A percentile compares a stretch with the other conserved stretches of the same genome.
phyloP scores from a whole-genome alignment of 2,888 invertebrate genomes.

The Stenotaenia linearis region DNA sequence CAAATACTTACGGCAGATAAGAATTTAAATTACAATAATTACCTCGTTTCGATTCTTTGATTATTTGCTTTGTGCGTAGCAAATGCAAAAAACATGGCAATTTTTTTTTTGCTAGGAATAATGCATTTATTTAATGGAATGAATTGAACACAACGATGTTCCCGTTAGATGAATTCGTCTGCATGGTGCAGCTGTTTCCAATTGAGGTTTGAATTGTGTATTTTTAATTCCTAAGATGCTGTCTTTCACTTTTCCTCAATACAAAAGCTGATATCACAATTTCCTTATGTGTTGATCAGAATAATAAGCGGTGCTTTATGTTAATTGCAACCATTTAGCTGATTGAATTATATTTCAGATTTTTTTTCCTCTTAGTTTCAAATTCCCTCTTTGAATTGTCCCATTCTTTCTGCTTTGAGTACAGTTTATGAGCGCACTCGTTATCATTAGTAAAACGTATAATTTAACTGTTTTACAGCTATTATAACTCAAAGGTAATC shows the following conservation, averaged over 20 bases:
- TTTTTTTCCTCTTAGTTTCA: neutral
- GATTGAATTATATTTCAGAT: neutral
- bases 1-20: neutral
- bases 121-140: neutral
- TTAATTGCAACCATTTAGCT: constrained; percentile 8
- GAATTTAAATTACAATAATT: neutral
- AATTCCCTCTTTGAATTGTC: neutral
- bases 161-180: neutral
- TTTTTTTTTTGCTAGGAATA: no score
- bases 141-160: neutral
- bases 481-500: constrained; percentile 6
- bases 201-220: constrained; percentile 17
- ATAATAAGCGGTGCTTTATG: constrained; percentile 19
- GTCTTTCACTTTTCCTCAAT: constrained; percentile 3
- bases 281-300: constrained; percentile 20
- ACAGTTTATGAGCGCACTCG: neutral
- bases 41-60: neutral
- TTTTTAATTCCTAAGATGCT: neutral
- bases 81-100: neutral
- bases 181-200: neutral
- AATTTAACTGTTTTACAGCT: neutral
- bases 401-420: neutral
- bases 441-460: constrained; percentile 2
- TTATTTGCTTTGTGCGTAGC: neutral
- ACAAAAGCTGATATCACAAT: neutral